These are phyloP conservation scores for Conus ventricosus DNA, from an alignment of 1,140 invertebrate genomes.

Conservation along the genomic window DNA sequence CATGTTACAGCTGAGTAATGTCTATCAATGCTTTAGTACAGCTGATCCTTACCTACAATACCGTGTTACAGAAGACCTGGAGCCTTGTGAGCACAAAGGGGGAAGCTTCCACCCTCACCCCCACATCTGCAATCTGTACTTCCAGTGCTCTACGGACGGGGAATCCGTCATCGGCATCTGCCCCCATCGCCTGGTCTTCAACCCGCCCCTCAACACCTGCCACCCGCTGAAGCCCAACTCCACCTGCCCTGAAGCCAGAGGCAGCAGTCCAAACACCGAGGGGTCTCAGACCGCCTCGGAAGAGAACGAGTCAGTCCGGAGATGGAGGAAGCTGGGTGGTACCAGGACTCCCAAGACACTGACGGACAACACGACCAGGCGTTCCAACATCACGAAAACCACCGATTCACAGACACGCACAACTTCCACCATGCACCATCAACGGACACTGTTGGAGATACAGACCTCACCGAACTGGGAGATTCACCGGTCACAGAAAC, in stretches of 20 bases:
- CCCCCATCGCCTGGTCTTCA: constrained; percentile 26
- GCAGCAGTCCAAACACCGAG: background rate
- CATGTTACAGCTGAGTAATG: no score
- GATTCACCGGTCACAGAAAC: no score
- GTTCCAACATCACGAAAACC: background rate
- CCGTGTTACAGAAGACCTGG: background rate
- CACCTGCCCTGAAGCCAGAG: background rate
- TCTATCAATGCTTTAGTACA: background rate
- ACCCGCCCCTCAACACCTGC: constrained; percentile 10
- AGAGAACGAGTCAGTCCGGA: background rate
- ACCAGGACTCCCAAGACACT: background rate
- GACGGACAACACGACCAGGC: background rate
- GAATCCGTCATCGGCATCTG: constrained; percentile 23
- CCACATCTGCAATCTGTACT: constrained; percentile 36
- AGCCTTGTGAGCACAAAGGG: constrained; percentile 28
- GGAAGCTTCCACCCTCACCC: constrained; percentile 36
- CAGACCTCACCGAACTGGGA: no score
- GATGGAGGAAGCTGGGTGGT: background rate
- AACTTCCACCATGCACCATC: background rate
- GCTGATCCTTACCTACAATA: background rate
- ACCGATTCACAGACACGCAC: background rate
- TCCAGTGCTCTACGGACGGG: constrained; percentile 27
- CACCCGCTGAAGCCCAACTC: background rate
- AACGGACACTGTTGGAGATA: background rate
- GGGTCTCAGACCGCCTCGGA: background rate